Evolutionary conservation across 2,797 vertebrate species (phyloP).

Genomic region (Hippocampus kuda): DNA sequence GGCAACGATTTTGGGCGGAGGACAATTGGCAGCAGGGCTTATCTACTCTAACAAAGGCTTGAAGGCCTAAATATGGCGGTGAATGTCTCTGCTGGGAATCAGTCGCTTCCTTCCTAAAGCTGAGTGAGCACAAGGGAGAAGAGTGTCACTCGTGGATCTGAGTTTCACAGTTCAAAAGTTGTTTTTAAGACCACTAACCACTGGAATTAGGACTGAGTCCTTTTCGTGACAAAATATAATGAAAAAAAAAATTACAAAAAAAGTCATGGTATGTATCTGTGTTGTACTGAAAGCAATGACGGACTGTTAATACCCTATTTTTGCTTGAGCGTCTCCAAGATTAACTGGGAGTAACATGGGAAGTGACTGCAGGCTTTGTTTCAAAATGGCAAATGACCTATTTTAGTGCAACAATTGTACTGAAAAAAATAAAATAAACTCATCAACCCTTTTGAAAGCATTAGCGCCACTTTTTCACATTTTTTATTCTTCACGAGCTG

Average conservation of each 20-base stretch:
- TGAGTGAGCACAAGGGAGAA: conserved; percentile 74
- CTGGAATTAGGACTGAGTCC: neutral
- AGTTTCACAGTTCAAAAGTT: conserved; percentile 24
- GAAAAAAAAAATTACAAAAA: neutral
- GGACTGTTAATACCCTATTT: neutral
- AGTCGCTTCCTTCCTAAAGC: conserved; percentile 88
- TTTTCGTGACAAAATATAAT: no score
- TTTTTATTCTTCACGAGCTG: neutral
- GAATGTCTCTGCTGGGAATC: conserved; percentile 70
- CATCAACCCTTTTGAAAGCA: neutral
- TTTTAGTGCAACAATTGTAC: neutral
- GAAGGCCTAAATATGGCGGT: conserved; percentile 77
- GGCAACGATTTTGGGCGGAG: conserved; percentile 82
- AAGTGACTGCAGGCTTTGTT: neutral
- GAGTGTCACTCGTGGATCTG: conserved; percentile 40
- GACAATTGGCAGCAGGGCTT: conserved; percentile 69
- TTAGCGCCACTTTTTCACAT: neutral
- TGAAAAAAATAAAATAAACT: neutral
- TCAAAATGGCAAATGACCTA: neutral
- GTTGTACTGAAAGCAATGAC: neutral
- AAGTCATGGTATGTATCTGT: no score
- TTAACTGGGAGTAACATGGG: neutral
- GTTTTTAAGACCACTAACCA: neutral
- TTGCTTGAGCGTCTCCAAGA: neutral
- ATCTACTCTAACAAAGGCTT: conserved; percentile 84